A percentile compares a stretch with the other conserved stretches of the same genome.
Conservation (phyloP, 2,113 vertebrate genomes). For the Leucoraja erinaceus region DNA sequence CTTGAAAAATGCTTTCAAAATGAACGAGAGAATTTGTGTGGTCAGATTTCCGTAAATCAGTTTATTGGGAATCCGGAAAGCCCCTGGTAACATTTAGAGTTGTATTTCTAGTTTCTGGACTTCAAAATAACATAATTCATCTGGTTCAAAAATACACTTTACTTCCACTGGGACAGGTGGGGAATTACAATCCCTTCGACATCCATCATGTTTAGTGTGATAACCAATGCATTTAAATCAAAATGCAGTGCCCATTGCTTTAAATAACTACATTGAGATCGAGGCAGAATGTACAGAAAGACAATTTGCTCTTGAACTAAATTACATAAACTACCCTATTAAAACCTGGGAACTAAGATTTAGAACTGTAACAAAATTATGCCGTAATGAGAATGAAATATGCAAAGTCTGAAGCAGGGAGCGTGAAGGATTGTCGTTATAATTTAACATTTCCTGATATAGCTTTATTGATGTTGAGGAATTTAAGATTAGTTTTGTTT, state of each 20-base stretch:
- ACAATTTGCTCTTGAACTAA: background rate
- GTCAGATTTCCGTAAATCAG: no score
- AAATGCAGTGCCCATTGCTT: background rate
- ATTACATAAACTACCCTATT: background rate
- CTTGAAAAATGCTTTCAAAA: no score
- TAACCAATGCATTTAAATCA: background rate
- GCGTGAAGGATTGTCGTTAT: background rate
- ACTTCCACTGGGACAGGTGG: background rate
- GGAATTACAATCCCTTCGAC: background rate
- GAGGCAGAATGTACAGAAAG: background rate
- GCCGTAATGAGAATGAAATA: background rate
- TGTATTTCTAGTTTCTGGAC: no score
- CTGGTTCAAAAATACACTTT: background rate
- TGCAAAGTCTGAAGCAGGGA: background rate
- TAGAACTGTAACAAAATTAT: background rate
- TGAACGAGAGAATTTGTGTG: no score
- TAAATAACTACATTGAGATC: background rate
- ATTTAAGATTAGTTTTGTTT: background rate
- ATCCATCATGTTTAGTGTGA: background rate
- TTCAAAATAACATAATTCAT: no score
- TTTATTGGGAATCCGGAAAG: no score
- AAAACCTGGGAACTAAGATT: background rate
- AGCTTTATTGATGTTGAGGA: background rate
- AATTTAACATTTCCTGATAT: background rate
- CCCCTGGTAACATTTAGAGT: no score